phyloP scores from a whole-genome alignment of 2,888 invertebrate genomes.

The Acrobasis consociella region DNA sequence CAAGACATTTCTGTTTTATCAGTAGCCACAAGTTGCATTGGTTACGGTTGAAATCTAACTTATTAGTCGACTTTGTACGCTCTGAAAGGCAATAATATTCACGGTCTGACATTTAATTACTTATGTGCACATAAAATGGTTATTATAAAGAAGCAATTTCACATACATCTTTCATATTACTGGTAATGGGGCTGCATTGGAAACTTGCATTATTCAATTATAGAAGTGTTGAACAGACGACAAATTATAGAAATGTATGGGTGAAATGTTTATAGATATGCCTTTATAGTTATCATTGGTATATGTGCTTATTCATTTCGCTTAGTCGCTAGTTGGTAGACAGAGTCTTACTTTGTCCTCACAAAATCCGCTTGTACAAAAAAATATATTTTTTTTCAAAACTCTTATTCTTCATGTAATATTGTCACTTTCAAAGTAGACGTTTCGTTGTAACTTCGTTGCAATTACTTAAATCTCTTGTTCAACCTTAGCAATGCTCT shows the following conservation, averaged over 20 bases:
- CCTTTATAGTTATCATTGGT: background rate
- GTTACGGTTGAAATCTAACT: background rate
- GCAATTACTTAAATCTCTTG: no score
- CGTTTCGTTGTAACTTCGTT: no score
- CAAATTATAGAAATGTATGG: background rate
- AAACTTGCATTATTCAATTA: background rate
- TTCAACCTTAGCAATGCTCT: no score
- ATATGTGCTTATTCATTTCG: no score
- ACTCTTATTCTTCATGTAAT: no score
- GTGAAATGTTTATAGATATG: background rate
- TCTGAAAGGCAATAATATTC: conserved; percentile 8
- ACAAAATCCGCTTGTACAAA: no score
- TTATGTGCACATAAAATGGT: conserved; percentile 6
- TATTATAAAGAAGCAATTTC: conserved; percentile 8
- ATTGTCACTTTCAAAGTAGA: no score
- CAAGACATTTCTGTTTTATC: background rate
- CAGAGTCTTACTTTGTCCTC: no score
- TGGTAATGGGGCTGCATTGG: background rate
- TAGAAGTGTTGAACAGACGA: background rate
- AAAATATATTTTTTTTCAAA: no score
- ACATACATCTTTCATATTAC: conserved; percentile 26
- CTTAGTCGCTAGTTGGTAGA: no score
- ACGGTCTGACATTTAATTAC: conserved; percentile 9
- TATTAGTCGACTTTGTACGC: conserved; percentile 1
- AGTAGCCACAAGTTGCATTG: background rate